These are phyloP conservation scores for Hydrocynus forskahlii DNA, from an alignment of 2,797 vertebrate species.

Conservation along the genomic window DNA sequence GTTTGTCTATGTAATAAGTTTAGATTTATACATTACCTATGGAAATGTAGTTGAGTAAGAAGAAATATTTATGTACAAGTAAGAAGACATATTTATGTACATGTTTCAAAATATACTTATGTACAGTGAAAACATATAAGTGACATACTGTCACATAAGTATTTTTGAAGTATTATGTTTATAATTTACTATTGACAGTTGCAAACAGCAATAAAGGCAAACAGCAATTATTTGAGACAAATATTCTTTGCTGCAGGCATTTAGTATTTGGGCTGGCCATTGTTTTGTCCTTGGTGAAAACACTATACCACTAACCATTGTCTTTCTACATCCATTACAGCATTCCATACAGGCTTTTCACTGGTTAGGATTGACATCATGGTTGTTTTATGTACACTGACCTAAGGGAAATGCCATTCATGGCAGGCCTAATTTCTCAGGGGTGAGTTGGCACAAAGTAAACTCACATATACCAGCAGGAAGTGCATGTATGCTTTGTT, in stretches of 20 bases:
- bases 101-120: no score
- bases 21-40: no score
- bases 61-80: no score
- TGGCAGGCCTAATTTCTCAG: conserved; percentile 42
- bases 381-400: conserved; percentile 53
- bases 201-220: conserved; percentile 1
- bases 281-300: conserved; percentile 40
- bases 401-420: conserved; percentile 51
- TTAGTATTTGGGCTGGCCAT: conserved; percentile 43
- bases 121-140: no score
- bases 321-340: conserved; percentile 53
- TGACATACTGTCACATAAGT: no score
- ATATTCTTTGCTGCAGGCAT: conserved; percentile 40
- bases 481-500: conserved; percentile 31
- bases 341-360: conserved; percentile 22
- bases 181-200: conserved; percentile 13
- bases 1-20: no score
- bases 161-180: not conserved
- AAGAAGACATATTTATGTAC: no score
- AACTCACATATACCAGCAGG: conserved; percentile 34
- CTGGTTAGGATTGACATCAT: conserved; percentile 48
- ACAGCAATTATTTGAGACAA: conserved; percentile 29
- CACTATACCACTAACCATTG: conserved; percentile 44
- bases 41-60: no score
- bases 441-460: conserved; percentile 54